Base-by-base conservation (phyloP, 2,888 invertebrate species). In the Flexamia atlantica region DNA sequence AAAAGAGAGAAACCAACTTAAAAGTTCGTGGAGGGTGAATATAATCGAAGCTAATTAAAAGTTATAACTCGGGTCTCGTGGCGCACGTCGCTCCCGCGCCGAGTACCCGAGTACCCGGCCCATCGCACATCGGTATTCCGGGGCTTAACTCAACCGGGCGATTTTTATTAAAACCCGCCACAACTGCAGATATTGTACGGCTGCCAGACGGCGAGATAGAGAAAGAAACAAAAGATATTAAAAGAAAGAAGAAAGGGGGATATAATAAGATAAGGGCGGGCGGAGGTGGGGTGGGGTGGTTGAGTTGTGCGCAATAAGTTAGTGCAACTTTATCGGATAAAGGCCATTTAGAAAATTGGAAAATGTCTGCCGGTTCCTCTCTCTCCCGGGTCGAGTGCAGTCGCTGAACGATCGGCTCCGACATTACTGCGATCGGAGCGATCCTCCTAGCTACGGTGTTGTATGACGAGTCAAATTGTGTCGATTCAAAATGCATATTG, bases 281-380 rank as follows among this genome's bases (percentile, higher is more conserved):
- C 23, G 46, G 46, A 17, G 20, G 68, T 23, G 68, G 30, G 70
- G 80, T 28, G 83, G 79, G 83, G 60, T 25, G 20, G 50, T 60
- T 81, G 81, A 82, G 81, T 82, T 82, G 82, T 70, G 60, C 46
- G 84, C 84, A 82, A 84, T 84, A 84, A 84, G 81, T 84, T 84
- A 81, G 84, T 84, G 84, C 84, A 81, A 84, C 57, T 84, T 84
- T 84, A 84, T 84, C 81, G 84, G 60, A 84, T 84, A 81, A 82
- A 74, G 84, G 84, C 84, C 84, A 84, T 84, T 84, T 84, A 84
- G 81, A 74, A 84, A 84, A 84, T 84, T 84, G 84, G 84, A 84
- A 84, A 84, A 84, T 84, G 84, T 84, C 84, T 84, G 82, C 82
- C 60, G 40, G 25, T 53, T 64, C 42, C 76, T 57, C 64, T 80